Evolutionary conservation across 2,797 vertebrate species (phyloP), one percentile per base, ranked within the genome.

Genomic region (Epinephelus malabaricus): DNA sequence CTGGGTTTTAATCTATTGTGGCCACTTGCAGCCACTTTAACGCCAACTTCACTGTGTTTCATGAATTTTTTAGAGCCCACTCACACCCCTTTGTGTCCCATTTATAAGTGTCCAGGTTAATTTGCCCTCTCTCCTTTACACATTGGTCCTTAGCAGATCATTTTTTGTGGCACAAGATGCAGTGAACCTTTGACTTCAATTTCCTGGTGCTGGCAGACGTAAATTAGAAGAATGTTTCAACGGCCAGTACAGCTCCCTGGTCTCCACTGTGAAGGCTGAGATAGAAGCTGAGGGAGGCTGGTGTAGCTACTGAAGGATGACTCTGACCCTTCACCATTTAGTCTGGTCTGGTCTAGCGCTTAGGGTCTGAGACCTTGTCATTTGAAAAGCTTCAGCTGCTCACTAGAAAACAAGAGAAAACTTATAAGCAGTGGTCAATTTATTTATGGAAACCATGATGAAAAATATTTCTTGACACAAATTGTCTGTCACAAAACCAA

Each of bases 151-250:
- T 86, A 81, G 75, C 73, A 82, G 83, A 92, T 90, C 58, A 84
- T 88, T 91, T 93, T 92, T 87, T 88, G 70, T 82, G 76, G 75
- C 90, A 88, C 86, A 92, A 86, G 88, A 89, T 89, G 90, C 90
- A 89, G 84, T 92, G 89, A 92, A 93, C 93, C 92, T 92, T 94
- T 94, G 93, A 95, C 94, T 94, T 92, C 92, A 94, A 94, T 95
- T 95, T 95, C 87, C 92, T 92, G 77, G 73, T 68, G 73, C 85
- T 84, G 84, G 79, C 76, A 77, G 86, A 93, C 79, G 62, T 92
- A 92, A 94, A 94, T 94, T 92, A 92, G 89, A 87, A 76, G 92
- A 92, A 91, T 91, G 92, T 90, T 93, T 94, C 91, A 91, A 65
- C 49, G 55, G 73, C 45, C 51, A 81, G 79, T 69, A 75, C 56